Evolutionary conservation across 2,113 vertebrate species (phyloP).

Genomic region (Cricetomys ansorgei): DNA sequence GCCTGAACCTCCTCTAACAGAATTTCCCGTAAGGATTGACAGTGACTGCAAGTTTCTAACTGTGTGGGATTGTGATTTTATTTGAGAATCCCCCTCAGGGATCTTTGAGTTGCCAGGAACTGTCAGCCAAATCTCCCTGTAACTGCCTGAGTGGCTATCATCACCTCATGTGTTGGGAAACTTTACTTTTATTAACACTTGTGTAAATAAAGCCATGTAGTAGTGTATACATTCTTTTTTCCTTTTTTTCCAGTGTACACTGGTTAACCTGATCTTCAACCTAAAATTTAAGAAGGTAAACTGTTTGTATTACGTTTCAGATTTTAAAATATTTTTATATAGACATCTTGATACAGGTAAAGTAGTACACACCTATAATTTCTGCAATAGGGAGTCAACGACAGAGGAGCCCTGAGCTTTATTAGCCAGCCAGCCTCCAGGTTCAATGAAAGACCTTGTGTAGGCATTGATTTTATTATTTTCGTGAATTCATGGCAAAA

Average conservation of each 20-base stretch:
- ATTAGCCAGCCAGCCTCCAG: not conserved
- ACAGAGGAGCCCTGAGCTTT: not conserved
- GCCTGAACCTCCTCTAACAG: conserved; percentile 6
- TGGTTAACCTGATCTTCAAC: conserved; percentile 32
- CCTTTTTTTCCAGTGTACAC: not conserved
- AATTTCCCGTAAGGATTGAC: not conserved
- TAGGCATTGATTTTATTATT: too few relatives aligned
- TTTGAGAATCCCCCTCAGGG: not conserved
- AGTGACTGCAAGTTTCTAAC: not conserved
- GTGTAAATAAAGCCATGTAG: conserved; percentile 48
- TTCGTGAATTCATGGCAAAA: too few relatives aligned
- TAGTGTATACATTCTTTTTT: not conserved
- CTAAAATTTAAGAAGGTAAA: conserved; percentile 13
- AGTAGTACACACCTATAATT: not conserved
- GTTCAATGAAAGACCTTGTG: not conserved
- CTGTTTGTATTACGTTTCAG: not conserved
- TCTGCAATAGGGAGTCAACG: not conserved
- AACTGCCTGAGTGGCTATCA: conserved; percentile 28
- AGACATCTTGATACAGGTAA: not conserved
- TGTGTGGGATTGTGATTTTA: conserved; percentile 1
- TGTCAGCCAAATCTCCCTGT: conserved; percentile 37
- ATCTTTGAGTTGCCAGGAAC: not conserved
- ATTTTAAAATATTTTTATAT: not conserved
- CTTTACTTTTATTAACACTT: conserved; percentile 59
- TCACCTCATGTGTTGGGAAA: conserved; percentile 56